Conservation (phyloP, 2,113 vertebrate species). For the Periophthalmus modestus region DNA sequence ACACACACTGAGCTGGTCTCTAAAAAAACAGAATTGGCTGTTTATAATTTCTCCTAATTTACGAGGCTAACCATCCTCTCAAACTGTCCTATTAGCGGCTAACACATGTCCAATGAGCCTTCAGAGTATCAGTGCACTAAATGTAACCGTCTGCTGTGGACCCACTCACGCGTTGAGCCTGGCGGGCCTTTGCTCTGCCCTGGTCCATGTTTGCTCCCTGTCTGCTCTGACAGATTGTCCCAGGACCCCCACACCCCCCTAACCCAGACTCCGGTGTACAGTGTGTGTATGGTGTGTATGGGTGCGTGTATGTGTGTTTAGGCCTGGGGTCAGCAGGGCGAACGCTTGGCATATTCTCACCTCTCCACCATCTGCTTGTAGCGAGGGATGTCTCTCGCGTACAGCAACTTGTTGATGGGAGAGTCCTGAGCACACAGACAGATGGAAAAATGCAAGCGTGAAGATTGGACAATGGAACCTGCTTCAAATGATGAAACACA, state of each 20-base stretch:
- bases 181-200: constrained; percentile 44
- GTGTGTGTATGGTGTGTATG: constrained; percentile 1
- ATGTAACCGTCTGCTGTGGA: constrained; percentile 53
- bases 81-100: constrained; percentile 15
- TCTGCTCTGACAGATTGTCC: constrained; percentile 59
- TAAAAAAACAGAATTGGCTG: background rate
- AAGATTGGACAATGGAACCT: background rate
- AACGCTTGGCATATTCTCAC: constrained; percentile 64
- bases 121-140: constrained; percentile 30
- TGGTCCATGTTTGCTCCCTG: constrained; percentile 42
- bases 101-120: constrained; percentile 1
- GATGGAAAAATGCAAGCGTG: constrained; percentile 11
- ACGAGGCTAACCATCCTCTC: background rate
- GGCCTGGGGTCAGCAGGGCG: constrained; percentile 42
- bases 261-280: background rate
- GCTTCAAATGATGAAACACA: background rate
- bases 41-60: background rate
- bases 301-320: constrained; percentile 17
- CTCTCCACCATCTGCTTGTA: constrained; percentile 83
- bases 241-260: background rate
- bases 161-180: constrained; percentile 60
- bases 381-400: constrained; percentile 80
- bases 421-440: constrained; percentile 69
- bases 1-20: background rate
- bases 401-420: constrained; percentile 81